These are phyloP conservation scores for Alauda arvensis DNA, from an alignment of 2,797 vertebrate genomes.

Conservation along the genomic window DNA sequence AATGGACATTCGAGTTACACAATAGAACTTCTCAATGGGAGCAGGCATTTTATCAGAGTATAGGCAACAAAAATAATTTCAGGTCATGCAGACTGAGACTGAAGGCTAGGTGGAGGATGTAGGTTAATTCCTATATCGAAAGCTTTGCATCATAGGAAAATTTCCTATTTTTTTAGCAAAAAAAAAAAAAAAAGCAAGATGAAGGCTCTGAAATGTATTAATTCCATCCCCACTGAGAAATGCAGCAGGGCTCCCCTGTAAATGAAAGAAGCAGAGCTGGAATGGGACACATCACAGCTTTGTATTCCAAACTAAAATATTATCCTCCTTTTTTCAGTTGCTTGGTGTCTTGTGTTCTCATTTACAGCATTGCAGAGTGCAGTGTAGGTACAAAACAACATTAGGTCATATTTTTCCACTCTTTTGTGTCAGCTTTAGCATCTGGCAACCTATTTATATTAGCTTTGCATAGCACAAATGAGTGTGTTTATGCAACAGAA, in stretches of 20 bases:
- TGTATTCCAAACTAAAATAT: neutral
- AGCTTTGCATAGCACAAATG: neutral
- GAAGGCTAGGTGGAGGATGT: neutral
- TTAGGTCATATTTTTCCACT: neutral
- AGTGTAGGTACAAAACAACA: neutral
- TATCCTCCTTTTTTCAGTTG: neutral
- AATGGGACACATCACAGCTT: neutral
- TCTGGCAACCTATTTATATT: neutral
- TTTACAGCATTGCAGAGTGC: neutral
- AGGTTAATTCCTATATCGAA: neutral
- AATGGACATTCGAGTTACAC: neutral
- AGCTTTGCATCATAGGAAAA: neutral
- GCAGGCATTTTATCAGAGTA: neutral
- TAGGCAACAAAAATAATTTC: neutral
- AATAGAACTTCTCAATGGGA: neutral
- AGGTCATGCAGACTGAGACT: neutral
- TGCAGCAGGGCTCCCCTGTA: neutral
- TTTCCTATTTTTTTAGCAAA: neutral
- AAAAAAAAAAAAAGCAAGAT: neutral
- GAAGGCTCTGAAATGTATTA: neutral
- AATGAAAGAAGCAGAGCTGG: neutral
- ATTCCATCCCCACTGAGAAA: neutral
- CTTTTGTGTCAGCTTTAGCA: neutral
- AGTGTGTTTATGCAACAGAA: neutral
- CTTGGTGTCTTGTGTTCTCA: neutral